Evolutionary conservation across 2,797 vertebrate species (phyloP).

Genomic region (Jordanella pulchra): DNA sequence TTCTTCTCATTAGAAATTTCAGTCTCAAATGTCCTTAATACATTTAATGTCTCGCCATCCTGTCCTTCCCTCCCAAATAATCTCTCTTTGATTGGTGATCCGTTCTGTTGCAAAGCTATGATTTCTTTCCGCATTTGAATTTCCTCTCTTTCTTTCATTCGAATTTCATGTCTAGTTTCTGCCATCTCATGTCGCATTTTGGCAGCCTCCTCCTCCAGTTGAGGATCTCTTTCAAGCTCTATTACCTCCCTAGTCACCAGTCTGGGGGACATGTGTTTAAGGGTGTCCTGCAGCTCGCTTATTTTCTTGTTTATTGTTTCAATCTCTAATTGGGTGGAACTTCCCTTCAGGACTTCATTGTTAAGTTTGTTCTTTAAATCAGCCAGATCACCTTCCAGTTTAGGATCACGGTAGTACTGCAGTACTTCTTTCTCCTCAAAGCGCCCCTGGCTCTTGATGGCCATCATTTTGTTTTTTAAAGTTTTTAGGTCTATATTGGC

Average conservation of each 20-base stretch:
- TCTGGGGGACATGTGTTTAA: constrained; percentile 79
- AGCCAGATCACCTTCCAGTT: constrained; percentile 80
- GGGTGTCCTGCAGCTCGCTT: constrained; percentile 74
- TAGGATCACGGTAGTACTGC: constrained; percentile 90
- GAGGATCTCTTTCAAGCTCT: constrained; percentile 90
- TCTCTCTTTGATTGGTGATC: constrained; percentile 84
- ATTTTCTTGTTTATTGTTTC: constrained; percentile 79
- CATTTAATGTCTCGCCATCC: constrained; percentile 88
- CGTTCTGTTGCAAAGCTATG: constrained; percentile 85
- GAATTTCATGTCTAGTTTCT: constrained; percentile 77
- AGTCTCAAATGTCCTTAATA: constrained; percentile 78
- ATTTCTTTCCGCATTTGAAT: constrained; percentile 85
- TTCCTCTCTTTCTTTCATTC: constrained; percentile 69
- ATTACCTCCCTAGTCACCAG: constrained; percentile 94
- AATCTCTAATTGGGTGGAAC: constrained; percentile 79
- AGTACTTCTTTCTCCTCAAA: constrained; percentile 92
- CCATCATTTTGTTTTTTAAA: constrained; percentile 82
- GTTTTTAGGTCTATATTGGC: constrained; percentile 79
- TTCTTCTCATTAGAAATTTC: constrained; percentile 84
- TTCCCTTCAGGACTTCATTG: constrained; percentile 78
- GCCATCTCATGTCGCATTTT: constrained; percentile 82
- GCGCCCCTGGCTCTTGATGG: constrained; percentile 87
- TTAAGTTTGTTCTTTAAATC: constrained; percentile 77
- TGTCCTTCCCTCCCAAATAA: constrained; percentile 92
- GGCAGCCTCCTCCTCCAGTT: constrained; percentile 83